Evolutionary conservation across 2,113 vertebrate genomes (phyloP).

Genomic region (Mobula birostris): DNA sequence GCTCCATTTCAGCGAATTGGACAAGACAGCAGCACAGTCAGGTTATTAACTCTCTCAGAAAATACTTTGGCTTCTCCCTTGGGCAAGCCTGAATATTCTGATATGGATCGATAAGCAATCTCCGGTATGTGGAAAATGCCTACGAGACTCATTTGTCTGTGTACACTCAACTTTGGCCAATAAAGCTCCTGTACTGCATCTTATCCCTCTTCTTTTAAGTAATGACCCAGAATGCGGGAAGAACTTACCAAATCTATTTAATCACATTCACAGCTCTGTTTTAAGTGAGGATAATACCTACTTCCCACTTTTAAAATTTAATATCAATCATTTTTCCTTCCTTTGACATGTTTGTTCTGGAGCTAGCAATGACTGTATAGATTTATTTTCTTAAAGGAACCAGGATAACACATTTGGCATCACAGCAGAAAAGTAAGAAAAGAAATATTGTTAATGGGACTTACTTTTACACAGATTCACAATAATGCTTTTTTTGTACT

Average conservation of each 20-base stretch:
- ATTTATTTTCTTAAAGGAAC: slow-evolving; percentile 42
- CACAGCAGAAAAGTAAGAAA: slow-evolving; percentile 24
- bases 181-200: slow-evolving; percentile 71
- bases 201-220: slow-evolving; percentile 67
- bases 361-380: slow-evolving; percentile 43
- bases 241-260: slow-evolving; percentile 73
- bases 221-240: slow-evolving; percentile 81
- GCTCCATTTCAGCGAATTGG: slow-evolving; percentile 97
- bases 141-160: slow-evolving; percentile 98
- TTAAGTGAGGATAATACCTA: slow-evolving; percentile 59
- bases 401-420: neutral
- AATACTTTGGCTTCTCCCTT: slow-evolving; percentile 87
- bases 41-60: slow-evolving; percentile 99
- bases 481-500: neutral
- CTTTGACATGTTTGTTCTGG: slow-evolving; percentile 46
- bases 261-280: slow-evolving; percentile 68
- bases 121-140: slow-evolving; percentile 99
- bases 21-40: slow-evolving; percentile 99
- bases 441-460: neutral
- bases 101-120: slow-evolving; percentile 99
- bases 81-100: slow-evolving; percentile 88
- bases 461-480: neutral
- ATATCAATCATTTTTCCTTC: slow-evolving; percentile 52
- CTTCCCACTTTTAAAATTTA: slow-evolving; percentile 58
- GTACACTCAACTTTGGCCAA: slow-evolving; percentile 76